Evolutionary conservation across 2,888 invertebrate genomes (phyloP).

Genomic region (Phania funesta): DNA sequence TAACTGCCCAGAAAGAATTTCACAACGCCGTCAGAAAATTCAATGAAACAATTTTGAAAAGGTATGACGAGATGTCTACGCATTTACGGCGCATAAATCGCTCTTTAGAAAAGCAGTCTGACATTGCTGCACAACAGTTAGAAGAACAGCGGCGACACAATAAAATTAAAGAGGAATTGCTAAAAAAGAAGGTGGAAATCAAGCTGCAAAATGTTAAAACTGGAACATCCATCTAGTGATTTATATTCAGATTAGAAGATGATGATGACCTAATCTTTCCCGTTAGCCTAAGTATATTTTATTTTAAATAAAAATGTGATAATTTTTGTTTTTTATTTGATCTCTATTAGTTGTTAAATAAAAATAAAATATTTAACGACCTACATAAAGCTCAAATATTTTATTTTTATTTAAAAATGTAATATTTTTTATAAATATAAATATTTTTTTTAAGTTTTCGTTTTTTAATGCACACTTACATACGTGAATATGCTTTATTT

Average conservation of each 20-base stretch:
- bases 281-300: not conserved
- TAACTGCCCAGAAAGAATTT: not conserved
- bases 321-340: not conserved
- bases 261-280: not conserved
- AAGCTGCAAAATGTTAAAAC: not conserved
- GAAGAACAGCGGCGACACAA: too few relatives aligned
- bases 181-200: conserved; percentile 2
- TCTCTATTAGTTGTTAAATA: too few relatives aligned
- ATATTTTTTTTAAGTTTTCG: not conserved
- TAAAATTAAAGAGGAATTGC: too few relatives aligned
- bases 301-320: not conserved
- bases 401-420: not conserved
- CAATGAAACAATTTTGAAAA: not conserved
- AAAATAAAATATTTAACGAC: too few relatives aligned
- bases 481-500: not conserved
- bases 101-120: too few relatives aligned
- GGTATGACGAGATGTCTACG: too few relatives aligned
- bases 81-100: too few relatives aligned
- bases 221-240: not conserved
- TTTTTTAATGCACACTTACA: not conserved
- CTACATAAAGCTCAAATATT: not conserved
- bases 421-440: not conserved
- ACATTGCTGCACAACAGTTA: too few relatives aligned
- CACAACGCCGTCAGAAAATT: too few relatives aligned
- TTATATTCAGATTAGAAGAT: not conserved